Conservation (phyloP, 2,113 vertebrate genomes). For the Callocephalon fimbriatum region DNA sequence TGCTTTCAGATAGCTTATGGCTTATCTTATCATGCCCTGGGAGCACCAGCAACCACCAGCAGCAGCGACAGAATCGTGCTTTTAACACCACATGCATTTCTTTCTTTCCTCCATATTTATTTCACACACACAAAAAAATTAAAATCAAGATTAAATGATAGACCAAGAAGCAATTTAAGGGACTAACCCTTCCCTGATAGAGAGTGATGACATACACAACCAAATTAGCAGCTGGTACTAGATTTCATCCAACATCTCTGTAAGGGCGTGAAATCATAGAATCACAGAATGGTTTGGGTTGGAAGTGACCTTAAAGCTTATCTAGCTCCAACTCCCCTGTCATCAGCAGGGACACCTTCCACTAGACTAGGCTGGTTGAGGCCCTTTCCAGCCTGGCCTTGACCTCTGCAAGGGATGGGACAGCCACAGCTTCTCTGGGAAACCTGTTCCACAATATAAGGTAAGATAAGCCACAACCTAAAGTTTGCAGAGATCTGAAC, state of each 20-base stretch:
- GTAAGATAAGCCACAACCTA: not conserved
- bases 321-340: not conserved
- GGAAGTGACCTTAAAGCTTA: not conserved
- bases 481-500: not conserved
- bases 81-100: not conserved
- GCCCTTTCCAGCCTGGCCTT: not conserved
- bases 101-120: not conserved
- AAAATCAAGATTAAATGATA: not conserved
- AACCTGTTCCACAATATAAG: not conserved
- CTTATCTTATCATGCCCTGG: not conserved
- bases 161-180: not conserved
- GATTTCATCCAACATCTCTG: not conserved
- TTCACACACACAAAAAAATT: not conserved
- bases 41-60: not conserved
- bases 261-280: not conserved
- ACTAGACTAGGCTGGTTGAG: not conserved
- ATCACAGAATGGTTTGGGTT: not conserved
- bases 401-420: not conserved
- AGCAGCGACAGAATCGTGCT: accelerated
- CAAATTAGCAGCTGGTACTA: not conserved
- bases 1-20: not conserved
- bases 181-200: not conserved
- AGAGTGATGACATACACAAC: not conserved
- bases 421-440: not conserved
- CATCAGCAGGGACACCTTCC: not conserved